phyloP scores from a whole-genome alignment of 2,113 vertebrate species.

The Anoura caudifer region DNA sequence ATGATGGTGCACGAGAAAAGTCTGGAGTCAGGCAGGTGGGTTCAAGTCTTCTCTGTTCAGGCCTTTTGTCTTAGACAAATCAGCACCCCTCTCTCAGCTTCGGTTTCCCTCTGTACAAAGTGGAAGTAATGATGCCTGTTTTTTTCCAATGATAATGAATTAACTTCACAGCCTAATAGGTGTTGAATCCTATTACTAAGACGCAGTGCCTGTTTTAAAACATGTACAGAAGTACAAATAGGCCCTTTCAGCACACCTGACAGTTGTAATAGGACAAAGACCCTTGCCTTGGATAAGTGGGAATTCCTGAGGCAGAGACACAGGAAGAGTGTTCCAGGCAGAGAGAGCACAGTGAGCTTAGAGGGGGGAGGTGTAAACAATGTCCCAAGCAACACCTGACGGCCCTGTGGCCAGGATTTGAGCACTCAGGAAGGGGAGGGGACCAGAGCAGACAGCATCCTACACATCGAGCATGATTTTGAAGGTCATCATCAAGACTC shows the following conservation, averaged over 20 bases:
- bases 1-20: not conserved
- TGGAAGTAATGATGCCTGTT: not conserved
- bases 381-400: not conserved
- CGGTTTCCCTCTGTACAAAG: not conserved
- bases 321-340: not conserved
- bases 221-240: not conserved
- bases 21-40: not conserved
- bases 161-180: not conserved
- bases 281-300: not conserved
- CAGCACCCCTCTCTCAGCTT: not conserved
- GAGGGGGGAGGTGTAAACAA: not conserved
- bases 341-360: not conserved
- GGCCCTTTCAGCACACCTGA: not conserved
- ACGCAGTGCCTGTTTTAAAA: not conserved
- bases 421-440: not conserved
- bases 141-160: not conserved
- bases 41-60: not conserved
- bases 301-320: not conserved
- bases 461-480: rapidly evolving
- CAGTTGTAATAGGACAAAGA: not conserved
- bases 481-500: not conserved
- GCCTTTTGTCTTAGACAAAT: not conserved
- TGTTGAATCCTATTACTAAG: not conserved
- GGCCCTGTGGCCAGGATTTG: too few species aligned
- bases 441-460: not conserved